Evolutionary conservation across 2,113 vertebrate species (phyloP).

Genomic region (Apteryx owenii): DNA sequence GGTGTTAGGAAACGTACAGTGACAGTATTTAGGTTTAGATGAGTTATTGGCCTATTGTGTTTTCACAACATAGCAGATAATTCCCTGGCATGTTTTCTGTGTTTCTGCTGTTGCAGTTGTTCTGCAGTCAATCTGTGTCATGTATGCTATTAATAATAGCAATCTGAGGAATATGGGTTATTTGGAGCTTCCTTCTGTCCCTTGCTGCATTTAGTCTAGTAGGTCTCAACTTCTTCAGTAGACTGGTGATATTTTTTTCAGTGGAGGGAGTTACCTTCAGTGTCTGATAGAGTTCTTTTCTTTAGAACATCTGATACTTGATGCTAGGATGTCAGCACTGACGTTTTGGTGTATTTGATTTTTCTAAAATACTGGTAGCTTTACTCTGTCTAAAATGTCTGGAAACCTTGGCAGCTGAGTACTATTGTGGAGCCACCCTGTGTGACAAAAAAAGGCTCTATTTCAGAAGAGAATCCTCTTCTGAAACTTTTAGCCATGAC

Average conservation of each 20-base stretch:
- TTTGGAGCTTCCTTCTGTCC: background rate
- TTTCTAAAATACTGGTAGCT: background rate
- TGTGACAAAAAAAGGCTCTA: background rate
- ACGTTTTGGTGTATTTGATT: background rate
- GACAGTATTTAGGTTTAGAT: background rate
- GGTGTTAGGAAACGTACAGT: background rate
- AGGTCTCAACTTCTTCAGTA: background rate
- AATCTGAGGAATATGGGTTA: too few species aligned
- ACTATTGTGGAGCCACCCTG: background rate
- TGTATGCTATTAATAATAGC: background rate
- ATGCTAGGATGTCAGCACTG: background rate
- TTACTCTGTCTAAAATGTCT: background rate
- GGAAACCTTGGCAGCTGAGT: background rate
- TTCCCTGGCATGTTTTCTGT: background rate
- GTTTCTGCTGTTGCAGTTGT: background rate
- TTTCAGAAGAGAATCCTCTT: background rate
- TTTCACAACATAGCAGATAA: background rate
- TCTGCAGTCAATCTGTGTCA: background rate
- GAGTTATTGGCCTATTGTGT: background rate
- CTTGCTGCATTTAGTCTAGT: rapidly evolving
- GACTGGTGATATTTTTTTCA: background rate
- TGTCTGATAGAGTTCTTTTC: background rate
- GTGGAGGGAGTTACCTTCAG: background rate
- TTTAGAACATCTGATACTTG: background rate
- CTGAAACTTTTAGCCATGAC: background rate